Conservation (phyloP, 2,888 invertebrate species). For the Neoscelio sp. region DNA sequence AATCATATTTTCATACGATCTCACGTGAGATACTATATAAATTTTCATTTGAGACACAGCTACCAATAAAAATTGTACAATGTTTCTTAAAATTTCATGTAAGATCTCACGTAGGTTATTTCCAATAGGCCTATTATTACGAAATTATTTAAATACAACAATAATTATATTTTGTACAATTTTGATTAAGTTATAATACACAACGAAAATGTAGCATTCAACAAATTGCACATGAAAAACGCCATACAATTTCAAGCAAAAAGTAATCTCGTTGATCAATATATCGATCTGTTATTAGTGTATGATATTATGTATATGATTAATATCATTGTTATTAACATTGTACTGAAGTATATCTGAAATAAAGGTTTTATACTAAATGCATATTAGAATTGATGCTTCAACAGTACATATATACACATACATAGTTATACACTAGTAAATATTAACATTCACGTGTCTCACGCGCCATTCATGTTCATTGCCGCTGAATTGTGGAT, state of each 20-base stretch:
- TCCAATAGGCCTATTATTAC: no score
- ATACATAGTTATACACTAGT: conserved; percentile 34
- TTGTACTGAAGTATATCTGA: conserved; percentile 23
- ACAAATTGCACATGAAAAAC: conserved; percentile 47
- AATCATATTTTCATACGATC: no score
- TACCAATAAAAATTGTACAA: no score
- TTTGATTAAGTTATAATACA: no score
- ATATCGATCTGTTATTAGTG: conserved; percentile 45
- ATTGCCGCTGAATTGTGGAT: conserved; percentile 44
- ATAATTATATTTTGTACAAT: no score
- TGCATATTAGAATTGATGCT: conserved; percentile 44
- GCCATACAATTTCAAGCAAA: conserved; percentile 17
- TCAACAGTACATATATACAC: conserved; percentile 5
- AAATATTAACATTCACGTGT: conserved; percentile 57
- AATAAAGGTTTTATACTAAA: conserved; percentile 50
- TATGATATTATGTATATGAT: conserved; percentile 47
- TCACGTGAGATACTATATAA: no score
- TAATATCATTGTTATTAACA: conserved; percentile 50
- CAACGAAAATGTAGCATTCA: conserved; percentile 11
- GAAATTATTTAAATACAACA: no score
- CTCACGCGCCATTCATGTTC: conserved; percentile 50
- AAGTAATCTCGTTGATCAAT: conserved; percentile 45
- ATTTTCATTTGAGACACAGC: no score
- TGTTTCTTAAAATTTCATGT: no score
- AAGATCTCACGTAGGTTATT: no score